Conservation (phyloP, 2,888 invertebrate species). For the Heliconius cydno region DNA sequence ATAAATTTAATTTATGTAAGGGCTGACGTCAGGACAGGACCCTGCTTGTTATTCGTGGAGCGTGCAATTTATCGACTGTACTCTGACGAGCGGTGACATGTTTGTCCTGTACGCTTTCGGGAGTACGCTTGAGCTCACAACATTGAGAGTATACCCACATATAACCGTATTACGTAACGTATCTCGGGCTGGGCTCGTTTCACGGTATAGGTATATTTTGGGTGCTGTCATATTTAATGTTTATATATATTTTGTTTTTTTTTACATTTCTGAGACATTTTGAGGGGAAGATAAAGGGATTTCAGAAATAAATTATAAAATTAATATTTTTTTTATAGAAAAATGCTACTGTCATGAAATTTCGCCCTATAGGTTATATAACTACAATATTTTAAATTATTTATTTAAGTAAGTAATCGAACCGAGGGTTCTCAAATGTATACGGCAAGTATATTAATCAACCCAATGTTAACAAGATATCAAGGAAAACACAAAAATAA, state of each 20-base stretch:
- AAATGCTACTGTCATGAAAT: too few relatives aligned
- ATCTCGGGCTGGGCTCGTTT: not conserved
- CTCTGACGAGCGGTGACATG: slow-evolving; percentile 63
- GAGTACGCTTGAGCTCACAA: slow-evolving; percentile 30
- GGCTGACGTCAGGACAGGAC: slow-evolving; percentile 63
- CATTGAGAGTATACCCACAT: slow-evolving; percentile 12
- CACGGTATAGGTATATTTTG: not conserved
- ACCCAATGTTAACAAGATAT: slow-evolving; percentile 9
- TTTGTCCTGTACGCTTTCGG: slow-evolving; percentile 56
- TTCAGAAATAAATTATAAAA: too few relatives aligned
- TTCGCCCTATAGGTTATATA: too few relatives aligned
- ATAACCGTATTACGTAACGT: slow-evolving; percentile 18
- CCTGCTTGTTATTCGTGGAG: slow-evolving; percentile 72
- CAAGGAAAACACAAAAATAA: slow-evolving; percentile 6
- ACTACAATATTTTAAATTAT: too few relatives aligned
- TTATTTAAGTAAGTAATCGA: too few relatives aligned
- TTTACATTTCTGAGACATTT: not conserved
- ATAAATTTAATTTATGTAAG: slow-evolving; percentile 80
- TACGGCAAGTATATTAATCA: not conserved
- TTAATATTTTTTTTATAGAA: too few relatives aligned
- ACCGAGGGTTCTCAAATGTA: too few relatives aligned
- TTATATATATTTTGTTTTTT: not conserved
- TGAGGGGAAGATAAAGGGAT: too few relatives aligned
- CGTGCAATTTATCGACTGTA: slow-evolving; percentile 70
- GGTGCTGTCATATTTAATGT: not conserved